phyloP scores from a whole-genome alignment of 92 coral and sea anemone genomes.

The Porites evermanni region DNA sequence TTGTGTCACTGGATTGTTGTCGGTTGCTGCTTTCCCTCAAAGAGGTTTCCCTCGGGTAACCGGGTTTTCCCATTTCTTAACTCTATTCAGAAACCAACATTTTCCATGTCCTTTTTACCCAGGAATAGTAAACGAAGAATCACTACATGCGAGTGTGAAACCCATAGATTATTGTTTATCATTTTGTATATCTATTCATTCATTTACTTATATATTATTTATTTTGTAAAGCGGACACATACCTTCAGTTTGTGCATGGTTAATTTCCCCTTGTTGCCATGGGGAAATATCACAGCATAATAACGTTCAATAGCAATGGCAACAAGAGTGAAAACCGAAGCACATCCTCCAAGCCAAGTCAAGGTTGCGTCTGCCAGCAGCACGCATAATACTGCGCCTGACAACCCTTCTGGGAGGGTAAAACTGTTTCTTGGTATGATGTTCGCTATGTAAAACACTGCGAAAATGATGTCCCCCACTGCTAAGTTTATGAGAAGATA shows the following conservation, averaged over 20 bases:
- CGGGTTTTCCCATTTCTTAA: too few species aligned
- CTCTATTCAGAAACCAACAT: too few species aligned
- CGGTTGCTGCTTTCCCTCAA: too few species aligned
- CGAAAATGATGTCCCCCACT: background rate
- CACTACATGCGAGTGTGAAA: too few species aligned
- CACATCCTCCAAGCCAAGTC: background rate
- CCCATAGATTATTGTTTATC: background rate
- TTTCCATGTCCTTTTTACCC: too few species aligned
- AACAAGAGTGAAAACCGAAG: background rate
- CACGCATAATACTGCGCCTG: background rate
- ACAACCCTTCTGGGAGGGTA: background rate
- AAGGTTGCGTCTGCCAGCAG: background rate
- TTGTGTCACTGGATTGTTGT: too few species aligned
- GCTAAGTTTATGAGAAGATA: slow-evolving; percentile 9
- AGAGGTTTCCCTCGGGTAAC: too few species aligned
- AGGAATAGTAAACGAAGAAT: too few species aligned
- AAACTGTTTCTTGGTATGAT: background rate
- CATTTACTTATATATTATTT: background rate
- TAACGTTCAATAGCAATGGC: slow-evolving; percentile 4
- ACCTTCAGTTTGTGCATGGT: slow-evolving; percentile 2
- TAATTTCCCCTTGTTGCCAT: background rate
- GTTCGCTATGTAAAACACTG: background rate
- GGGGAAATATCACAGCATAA: slow-evolving; percentile 1
- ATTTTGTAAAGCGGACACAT: background rate
- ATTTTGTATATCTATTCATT: too few species aligned